phyloP scores from a whole-genome alignment of 2,797 vertebrate genomes.

The Pangasius macronema region DNA sequence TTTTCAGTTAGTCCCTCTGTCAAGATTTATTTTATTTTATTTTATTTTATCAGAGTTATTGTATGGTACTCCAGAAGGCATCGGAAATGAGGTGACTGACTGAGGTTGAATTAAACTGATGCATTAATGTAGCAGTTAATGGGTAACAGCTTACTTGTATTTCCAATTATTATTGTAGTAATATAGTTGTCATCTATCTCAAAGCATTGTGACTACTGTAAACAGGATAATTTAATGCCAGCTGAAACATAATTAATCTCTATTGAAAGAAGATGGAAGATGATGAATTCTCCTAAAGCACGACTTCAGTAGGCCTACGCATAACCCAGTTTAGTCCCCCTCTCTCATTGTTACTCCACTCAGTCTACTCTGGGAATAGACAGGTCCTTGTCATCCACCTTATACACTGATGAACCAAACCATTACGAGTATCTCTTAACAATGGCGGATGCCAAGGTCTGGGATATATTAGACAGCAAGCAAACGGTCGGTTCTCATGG shows the following conservation, averaged over 20 bases:
- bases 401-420: background rate
- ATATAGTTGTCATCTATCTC: background rate
- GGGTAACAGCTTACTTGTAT: background rate
- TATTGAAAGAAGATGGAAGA: background rate
- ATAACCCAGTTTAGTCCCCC: background rate
- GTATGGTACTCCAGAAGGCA: background rate
- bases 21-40: background rate
- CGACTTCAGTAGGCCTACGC: background rate
- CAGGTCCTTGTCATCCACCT: background rate
- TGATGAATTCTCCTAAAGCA: background rate
- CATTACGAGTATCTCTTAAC: background rate
- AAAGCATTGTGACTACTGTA: background rate
- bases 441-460: background rate
- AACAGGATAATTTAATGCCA: background rate
- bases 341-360: background rate
- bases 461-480: too few relatives aligned
- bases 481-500: background rate
- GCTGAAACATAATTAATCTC: slow-evolving; percentile 2
- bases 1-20: background rate
- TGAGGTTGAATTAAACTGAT: background rate
- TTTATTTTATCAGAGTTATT: background rate
- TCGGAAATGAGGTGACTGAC: background rate
- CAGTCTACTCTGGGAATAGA: background rate
- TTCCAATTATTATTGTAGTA: background rate
- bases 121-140: background rate